A percentile compares a stretch with the other conserved stretches of the same genome.
phyloP scores from a whole-genome alignment of 1,140 invertebrate species.

The Stenopsyche tienmushanensis region DNA sequence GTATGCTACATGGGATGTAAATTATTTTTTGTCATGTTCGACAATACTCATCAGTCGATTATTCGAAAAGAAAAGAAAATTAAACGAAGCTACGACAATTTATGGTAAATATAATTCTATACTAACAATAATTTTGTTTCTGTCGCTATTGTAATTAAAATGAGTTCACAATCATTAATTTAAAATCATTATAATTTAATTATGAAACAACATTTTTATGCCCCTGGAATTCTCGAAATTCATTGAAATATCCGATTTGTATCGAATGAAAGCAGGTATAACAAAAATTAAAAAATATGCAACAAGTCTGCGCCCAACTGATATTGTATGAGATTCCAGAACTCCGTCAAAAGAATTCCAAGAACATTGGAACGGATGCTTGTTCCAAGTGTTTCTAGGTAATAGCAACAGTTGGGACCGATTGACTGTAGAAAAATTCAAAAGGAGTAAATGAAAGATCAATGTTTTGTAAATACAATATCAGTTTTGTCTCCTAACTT shows the following conservation, averaged over 20 bases:
- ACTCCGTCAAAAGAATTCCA: too few relatives aligned
- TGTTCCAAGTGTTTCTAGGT: too few relatives aligned
- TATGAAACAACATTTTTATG: neutral
- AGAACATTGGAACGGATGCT: too few relatives aligned
- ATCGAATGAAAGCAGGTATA: too few relatives aligned
- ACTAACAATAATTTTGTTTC: neutral
- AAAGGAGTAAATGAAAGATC: too few relatives aligned
- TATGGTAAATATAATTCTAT: conserved; percentile 60
- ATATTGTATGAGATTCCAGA: too few relatives aligned
- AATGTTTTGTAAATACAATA: too few relatives aligned
- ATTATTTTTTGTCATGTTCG: conserved; percentile 70
- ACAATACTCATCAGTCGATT: conserved; percentile 65
- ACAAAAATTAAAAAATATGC: too few relatives aligned
- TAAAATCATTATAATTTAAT: neutral
- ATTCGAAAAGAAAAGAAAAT: conserved; percentile 66
- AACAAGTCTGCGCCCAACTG: too few relatives aligned
- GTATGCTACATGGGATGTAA: conserved; percentile 74
- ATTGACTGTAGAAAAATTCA: too few relatives aligned
- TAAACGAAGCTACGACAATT: conserved; percentile 68
- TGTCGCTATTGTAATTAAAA: neutral
- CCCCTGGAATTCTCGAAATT: neutral
- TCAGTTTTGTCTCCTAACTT: too few relatives aligned
- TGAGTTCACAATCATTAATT: neutral
- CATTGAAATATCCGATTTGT: neutral
- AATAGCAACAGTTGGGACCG: too few relatives aligned